Evolutionary conservation across 2,888 invertebrate genomes (phyloP).

Genomic region (Mylabris sibirica): DNA sequence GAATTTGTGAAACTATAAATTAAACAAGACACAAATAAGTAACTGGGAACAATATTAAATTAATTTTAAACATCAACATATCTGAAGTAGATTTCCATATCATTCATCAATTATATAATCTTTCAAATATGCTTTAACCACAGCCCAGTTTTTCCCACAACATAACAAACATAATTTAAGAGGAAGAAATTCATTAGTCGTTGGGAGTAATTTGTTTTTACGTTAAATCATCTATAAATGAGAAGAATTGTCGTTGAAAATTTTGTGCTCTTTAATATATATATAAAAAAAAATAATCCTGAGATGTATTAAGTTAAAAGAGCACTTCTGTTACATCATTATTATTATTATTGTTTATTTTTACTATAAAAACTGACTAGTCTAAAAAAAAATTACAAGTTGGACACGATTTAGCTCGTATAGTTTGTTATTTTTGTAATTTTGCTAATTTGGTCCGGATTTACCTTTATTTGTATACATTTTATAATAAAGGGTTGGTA

Average conservation of each 20-base stretch:
- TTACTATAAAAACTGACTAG: constrained; percentile 3
- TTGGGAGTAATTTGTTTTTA: background rate
- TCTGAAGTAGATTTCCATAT: constrained; percentile 16
- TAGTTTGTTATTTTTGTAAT: background rate
- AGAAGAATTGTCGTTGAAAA: background rate
- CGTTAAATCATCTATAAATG: background rate
- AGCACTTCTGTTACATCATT: background rate
- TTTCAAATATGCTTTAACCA: constrained; percentile 41
- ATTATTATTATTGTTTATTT: background rate
- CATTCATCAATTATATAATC: constrained; percentile 8
- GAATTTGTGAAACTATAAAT: constrained; percentile 18
- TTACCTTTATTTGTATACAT: background rate
- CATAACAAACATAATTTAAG: background rate
- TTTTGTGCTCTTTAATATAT: background rate
- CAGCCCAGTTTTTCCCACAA: constrained; percentile 38
- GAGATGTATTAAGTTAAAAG: background rate
- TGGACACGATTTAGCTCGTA: background rate
- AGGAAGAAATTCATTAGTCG: background rate
- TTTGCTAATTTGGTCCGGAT: background rate
- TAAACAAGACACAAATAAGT: constrained; percentile 8
- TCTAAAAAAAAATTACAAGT: constrained; percentile 7
- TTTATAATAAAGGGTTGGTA: background rate
- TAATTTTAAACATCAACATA: constrained; percentile 13
- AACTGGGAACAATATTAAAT: constrained; percentile 24
- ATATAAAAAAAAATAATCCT: background rate